phyloP scores from a whole-genome alignment of 2,113 vertebrate species.

The Larimichthys polyactis region DNA sequence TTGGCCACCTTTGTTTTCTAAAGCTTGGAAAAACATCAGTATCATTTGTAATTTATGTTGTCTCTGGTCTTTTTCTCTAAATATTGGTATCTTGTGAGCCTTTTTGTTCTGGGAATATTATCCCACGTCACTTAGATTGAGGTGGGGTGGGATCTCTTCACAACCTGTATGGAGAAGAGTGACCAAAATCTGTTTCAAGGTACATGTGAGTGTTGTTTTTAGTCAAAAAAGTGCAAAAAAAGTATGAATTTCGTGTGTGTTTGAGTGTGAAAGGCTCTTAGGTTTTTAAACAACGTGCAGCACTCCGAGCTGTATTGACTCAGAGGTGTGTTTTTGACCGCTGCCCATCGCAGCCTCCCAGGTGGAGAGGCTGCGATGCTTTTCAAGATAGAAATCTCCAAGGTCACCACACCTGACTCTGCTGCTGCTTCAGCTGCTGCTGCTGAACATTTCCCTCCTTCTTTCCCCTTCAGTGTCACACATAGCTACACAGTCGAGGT shows the following conservation, averaged over 20 bases:
- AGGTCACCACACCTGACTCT: slow-evolving; percentile 50
- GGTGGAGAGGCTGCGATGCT: slow-evolving; percentile 1
- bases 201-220: not conserved
- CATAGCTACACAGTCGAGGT: slow-evolving; percentile 7
- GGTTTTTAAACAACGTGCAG: not conserved
- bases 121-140: no score
- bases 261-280: not conserved
- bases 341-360: slow-evolving; percentile 16
- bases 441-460: not conserved
- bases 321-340: slow-evolving; percentile 12
- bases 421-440: slow-evolving; percentile 22
- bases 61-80: no score
- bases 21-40: no score
- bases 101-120: no score
- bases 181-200: not conserved
- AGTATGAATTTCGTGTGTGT: not conserved
- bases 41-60: no score
- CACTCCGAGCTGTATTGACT: not conserved
- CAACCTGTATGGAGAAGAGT: not conserved
- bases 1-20: no score
- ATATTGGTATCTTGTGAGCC: no score
- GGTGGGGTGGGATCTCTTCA: not conserved
- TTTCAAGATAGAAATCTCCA: slow-evolving; percentile 40
- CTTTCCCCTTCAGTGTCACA: slow-evolving; percentile 16
- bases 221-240: not conserved